phyloP scores from a whole-genome alignment of 2,113 vertebrate species.

The Acrocephalus arundinaceus region DNA sequence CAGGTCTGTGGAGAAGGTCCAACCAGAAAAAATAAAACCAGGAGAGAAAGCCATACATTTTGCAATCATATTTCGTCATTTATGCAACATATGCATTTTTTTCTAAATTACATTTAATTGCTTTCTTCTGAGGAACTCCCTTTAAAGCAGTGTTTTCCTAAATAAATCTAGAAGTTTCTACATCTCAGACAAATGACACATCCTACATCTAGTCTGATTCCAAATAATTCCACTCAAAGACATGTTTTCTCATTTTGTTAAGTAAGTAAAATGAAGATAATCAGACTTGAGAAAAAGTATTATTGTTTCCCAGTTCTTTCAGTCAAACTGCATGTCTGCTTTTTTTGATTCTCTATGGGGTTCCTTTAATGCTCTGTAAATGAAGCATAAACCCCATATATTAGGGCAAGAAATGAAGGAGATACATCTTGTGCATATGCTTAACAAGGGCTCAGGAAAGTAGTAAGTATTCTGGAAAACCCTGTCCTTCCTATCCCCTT shows the following conservation, averaged over 20 bases:
- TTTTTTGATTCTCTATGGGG: not conserved
- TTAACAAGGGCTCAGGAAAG: slow-evolving; percentile 1
- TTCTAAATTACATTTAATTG: slow-evolving; percentile 59
- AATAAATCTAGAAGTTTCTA: slow-evolving; percentile 54
- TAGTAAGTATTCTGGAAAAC: not conserved
- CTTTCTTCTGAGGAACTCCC: slow-evolving; percentile 58
- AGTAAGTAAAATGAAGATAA: slow-evolving; percentile 34
- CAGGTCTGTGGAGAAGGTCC: not conserved
- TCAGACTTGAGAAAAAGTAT: slow-evolving; percentile 6
- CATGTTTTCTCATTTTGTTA: slow-evolving; percentile 46
- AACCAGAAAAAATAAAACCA: slow-evolving; percentile 18
- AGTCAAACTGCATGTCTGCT: not conserved
- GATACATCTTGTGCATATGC: not conserved
- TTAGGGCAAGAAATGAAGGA: not conserved
- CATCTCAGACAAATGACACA: slow-evolving; percentile 44
- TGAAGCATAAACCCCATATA: not conserved
- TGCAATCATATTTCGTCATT: slow-evolving; percentile 28
- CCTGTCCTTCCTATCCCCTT: not conserved
- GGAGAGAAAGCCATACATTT: slow-evolving; percentile 35
- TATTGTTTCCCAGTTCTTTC: slow-evolving; percentile 21
- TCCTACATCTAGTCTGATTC: slow-evolving; percentile 31
- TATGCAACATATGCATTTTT: slow-evolving; percentile 12
- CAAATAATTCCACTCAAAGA: slow-evolving; percentile 52
- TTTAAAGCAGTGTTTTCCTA: slow-evolving; percentile 59
- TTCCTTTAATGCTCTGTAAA: slow-evolving; percentile 4